Evolutionary conservation across 1,140 invertebrate genomes (phyloP).

Genomic region (Penaeus chinensis): DNA sequence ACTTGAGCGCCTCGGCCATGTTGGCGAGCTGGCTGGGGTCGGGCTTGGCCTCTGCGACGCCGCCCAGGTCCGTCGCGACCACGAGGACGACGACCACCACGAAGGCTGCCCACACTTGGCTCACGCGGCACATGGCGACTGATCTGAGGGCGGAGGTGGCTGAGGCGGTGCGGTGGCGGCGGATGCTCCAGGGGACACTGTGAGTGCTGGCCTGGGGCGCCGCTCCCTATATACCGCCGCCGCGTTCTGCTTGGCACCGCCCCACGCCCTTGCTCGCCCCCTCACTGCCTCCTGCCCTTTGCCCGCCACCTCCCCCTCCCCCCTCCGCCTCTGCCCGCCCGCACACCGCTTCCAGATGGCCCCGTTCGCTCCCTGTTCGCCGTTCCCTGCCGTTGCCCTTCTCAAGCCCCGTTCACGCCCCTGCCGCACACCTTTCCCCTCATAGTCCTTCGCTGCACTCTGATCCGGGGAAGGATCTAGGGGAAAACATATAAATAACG

Average conservation of each 20-base stretch:
- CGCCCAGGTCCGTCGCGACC: slow-evolving; percentile 18
- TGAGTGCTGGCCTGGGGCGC: no score
- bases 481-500: no score
- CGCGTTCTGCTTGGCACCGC: not conserved
- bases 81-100: slow-evolving; percentile 43
- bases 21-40: slow-evolving; percentile 65
- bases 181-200: not conserved
- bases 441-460: no score
- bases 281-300: not conserved
- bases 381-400: no score
- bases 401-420: no score
- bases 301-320: not conserved
- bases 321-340: not conserved
- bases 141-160: not conserved
- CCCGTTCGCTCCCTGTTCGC: no score
- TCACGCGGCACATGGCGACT: slow-evolving; percentile 20
- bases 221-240: not conserved
- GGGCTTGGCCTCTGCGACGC: slow-evolving; percentile 56
- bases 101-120: slow-evolving; percentile 42
- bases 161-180: not conserved
- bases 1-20: slow-evolving; percentile 73
- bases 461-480: no score
- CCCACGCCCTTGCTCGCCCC: slow-evolving; percentile 12
- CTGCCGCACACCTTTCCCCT: no score
- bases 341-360: not conserved